phyloP scores from a whole-genome alignment of 2,797 vertebrate species.

The Tauraco hartlaubi region DNA sequence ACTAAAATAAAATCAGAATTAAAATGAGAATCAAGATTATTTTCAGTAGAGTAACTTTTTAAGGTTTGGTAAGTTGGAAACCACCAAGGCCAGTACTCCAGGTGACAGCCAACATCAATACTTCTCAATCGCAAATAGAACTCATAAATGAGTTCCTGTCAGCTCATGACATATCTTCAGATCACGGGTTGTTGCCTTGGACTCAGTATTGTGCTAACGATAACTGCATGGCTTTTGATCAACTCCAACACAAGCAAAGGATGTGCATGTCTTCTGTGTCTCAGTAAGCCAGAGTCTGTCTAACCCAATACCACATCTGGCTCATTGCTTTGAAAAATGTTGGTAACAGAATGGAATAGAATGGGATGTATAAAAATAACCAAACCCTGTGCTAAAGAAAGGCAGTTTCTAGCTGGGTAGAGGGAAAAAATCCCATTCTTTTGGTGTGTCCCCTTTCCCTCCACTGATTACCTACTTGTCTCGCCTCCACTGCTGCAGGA shows the following conservation, averaged over 20 bases:
- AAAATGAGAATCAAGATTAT: not conserved
- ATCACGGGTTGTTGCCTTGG: not conserved
- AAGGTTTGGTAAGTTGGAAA: not conserved
- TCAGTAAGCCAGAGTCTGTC: not conserved
- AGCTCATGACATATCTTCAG: not conserved
- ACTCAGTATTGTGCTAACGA: not conserved
- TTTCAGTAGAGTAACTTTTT: not conserved
- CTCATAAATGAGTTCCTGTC: not conserved
- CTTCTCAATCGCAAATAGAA: not conserved
- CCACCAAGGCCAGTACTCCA: not conserved
- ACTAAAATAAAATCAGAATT: not conserved
- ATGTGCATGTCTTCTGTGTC: accelerated
- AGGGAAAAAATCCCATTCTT: not conserved
- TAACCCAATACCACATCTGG: not conserved
- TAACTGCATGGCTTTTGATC: not conserved
- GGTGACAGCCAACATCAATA: not conserved
- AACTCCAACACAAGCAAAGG: not conserved
- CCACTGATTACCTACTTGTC: not conserved
- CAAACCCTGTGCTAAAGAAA: not conserved
- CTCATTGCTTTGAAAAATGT: not conserved
- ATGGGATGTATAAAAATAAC: not conserved
- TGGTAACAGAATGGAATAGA: not conserved
- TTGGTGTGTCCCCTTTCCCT: not conserved
- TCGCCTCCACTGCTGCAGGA: constrained; percentile 78
- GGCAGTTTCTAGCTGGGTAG: not conserved